Evolutionary conservation across 2,113 vertebrate genomes (phyloP).

Genomic region (Actenoides hombroni): DNA sequence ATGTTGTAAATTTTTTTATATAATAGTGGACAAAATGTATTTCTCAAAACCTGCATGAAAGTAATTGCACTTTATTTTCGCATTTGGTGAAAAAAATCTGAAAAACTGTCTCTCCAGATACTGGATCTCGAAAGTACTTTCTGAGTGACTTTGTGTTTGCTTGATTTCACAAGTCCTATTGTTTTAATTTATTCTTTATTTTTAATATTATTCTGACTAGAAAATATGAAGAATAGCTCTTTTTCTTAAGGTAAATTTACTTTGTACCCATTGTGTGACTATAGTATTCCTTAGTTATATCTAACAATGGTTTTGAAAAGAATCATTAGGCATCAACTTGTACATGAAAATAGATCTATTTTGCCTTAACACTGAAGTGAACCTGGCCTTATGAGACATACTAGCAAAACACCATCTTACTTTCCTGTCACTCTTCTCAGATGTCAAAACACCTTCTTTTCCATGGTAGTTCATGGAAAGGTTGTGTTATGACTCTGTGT

Average conservation of each 20-base stretch:
- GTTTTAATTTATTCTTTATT: neutral
- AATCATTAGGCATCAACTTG: neutral
- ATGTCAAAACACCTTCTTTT: neutral
- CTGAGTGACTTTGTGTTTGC: neutral
- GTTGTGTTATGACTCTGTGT: neutral
- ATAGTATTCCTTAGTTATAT: neutral
- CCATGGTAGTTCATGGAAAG: neutral
- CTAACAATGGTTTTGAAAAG: neutral
- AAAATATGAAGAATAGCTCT: neutral
- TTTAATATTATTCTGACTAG: neutral
- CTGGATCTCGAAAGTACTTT: neutral
- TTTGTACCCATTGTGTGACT: neutral
- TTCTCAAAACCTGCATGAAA: conserved; percentile 47
- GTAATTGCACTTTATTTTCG: conserved; percentile 41
- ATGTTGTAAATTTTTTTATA: conserved; percentile 46
- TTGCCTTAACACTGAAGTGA: neutral
- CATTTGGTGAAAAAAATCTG: neutral
- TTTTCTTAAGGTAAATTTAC: neutral
- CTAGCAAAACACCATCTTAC: neutral
- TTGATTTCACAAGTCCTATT: neutral
- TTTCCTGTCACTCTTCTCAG: neutral
- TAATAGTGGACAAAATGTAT: conserved; percentile 33
- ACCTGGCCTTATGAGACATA: neutral
- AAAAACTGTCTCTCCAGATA: neutral
- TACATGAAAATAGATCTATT: neutral